Percentiles rank a stretch among this genome's conserved stretches.
Conservation (phyloP, 2,888 invertebrate genomes). For the Arctia plantaginis region DNA sequence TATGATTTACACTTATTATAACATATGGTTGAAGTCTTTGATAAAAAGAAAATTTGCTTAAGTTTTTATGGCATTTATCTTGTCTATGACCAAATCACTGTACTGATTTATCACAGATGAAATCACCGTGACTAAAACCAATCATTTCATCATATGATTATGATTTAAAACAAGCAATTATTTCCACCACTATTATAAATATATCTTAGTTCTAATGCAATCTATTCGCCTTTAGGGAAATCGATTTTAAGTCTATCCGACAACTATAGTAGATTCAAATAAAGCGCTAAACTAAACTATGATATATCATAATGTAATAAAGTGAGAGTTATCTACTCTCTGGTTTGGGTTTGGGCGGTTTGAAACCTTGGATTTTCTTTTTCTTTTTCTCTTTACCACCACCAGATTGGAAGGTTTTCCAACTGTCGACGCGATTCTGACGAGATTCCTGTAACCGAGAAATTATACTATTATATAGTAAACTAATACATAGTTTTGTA, state of each 20-base stretch:
- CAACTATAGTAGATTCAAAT: constrained; percentile 55
- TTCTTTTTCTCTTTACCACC: constrained; percentile 91
- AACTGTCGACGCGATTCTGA: constrained; percentile 96
- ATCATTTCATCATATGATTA: no score
- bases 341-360: constrained; percentile 97
- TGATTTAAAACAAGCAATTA: no score
- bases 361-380: constrained; percentile 92
- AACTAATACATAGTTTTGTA: neutral
- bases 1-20: no score
- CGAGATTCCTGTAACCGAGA: constrained; percentile 90
- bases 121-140: no score
- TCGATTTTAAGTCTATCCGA: constrained; percentile 31
- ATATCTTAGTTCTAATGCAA: constrained; percentile 9
- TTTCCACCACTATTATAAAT: no score
- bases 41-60: no score
- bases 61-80: no score
- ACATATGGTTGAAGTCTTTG: no score
- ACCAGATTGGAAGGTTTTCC: constrained; percentile 95
- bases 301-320: constrained; percentile 28
- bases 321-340: constrained; percentile 92
- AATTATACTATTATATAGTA: neutral
- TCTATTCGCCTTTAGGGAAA: constrained; percentile 13
- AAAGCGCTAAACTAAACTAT: constrained; percentile 52
- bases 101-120: no score
- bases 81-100: no score